Conservation (phyloP, 2,888 invertebrate species). For the Coronaproctus castanopsis region DNA sequence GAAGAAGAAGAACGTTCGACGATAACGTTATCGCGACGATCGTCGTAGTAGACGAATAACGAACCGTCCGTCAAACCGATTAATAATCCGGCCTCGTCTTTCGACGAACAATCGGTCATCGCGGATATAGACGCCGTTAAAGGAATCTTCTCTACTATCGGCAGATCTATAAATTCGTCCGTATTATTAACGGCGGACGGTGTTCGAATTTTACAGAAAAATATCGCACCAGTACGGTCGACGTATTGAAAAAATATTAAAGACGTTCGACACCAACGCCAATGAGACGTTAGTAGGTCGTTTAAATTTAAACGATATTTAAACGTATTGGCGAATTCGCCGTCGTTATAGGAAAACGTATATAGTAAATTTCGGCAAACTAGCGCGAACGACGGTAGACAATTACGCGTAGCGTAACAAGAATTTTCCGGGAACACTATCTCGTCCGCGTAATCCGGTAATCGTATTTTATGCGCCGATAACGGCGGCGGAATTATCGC, state of each 20-base stretch:
- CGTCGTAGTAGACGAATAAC: neutral
- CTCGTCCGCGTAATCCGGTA: neutral
- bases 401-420: neutral
- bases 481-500: neutral
- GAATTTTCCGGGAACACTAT: neutral
- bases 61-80: neutral
- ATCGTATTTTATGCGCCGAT: neutral
- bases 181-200: neutral
- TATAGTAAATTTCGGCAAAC: neutral
- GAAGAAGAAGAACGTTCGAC: neutral
- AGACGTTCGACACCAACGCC: neutral
- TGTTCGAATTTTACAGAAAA: neutral
- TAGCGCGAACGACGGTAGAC: neutral
- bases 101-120: neutral
- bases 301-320: neutral
- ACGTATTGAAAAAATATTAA: neutral
- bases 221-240: neutral
- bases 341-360: neutral
- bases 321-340: neutral
- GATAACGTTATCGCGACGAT: neutral
- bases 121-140: neutral
- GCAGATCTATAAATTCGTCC: neutral
- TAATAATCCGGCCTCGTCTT: neutral
- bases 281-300: neutral
- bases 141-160: neutral